phyloP scores from a whole-genome alignment of 2,888 invertebrate genomes.

The Acutogordius australiensis region DNA sequence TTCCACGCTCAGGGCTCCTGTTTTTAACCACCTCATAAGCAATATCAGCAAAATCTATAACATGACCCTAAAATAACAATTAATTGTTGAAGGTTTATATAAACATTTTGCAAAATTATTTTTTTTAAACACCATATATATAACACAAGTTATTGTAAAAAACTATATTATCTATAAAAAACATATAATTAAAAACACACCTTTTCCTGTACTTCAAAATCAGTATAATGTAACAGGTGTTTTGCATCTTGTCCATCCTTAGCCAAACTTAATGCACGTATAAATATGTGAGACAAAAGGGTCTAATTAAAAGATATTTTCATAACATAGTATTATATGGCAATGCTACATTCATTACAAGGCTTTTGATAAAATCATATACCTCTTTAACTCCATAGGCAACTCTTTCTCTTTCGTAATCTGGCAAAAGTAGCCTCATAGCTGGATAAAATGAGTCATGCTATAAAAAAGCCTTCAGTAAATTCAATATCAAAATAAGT shows the following conservation, averaged over 20 bases:
- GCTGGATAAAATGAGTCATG: slow-evolving; percentile 35
- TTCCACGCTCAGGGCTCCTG: slow-evolving; percentile 27
- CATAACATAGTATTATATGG: too few species aligned
- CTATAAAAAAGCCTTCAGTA: slow-evolving; percentile 32
- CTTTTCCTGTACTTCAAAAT: neutral
- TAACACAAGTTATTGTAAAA: too few species aligned
- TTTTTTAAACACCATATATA: too few species aligned
- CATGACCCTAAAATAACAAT: neutral
- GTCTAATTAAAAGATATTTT: neutral
- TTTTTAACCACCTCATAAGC: slow-evolving; percentile 38
- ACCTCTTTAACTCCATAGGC: slow-evolving; percentile 52
- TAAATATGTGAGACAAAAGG: slow-evolving; percentile 12
- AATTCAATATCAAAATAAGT: too few species aligned
- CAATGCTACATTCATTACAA: too few species aligned
- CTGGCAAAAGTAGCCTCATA: slow-evolving; percentile 46
- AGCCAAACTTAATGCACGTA: slow-evolving; percentile 9
- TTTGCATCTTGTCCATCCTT: slow-evolving; percentile 5
- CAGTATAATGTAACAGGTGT: slow-evolving; percentile 10
- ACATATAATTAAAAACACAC: too few species aligned
- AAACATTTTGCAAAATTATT: too few species aligned
- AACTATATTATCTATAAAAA: too few species aligned
- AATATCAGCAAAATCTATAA: slow-evolving; percentile 50
- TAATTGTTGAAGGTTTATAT: too few species aligned
- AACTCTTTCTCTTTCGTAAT: slow-evolving; percentile 43
- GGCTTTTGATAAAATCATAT: slow-evolving; percentile 13